phyloP scores from a whole-genome alignment of 1,140 invertebrate species.

The Cotesia chilonis region DNA sequence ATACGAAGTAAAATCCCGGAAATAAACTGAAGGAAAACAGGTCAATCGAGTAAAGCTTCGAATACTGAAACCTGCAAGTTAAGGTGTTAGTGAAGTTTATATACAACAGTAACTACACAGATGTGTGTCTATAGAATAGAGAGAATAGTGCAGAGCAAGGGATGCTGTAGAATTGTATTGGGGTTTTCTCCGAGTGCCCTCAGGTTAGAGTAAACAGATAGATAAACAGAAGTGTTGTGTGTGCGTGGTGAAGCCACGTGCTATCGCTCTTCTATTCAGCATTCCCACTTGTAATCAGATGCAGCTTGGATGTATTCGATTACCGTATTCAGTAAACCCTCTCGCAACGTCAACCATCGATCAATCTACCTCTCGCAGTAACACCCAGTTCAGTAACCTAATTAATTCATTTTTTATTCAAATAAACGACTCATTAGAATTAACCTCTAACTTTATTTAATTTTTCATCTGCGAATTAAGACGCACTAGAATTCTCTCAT shows the following conservation, averaged over 20 bases:
- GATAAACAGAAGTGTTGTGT: slow-evolving; percentile 17
- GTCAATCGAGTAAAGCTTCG: too few species aligned
- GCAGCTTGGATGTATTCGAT: slow-evolving; percentile 21
- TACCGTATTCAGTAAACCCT: slow-evolving; percentile 7
- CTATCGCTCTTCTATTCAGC: background rate
- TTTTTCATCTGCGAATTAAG: too few species aligned
- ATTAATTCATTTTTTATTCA: background rate
- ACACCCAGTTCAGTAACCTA: background rate
- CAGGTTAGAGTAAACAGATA: slow-evolving; percentile 26
- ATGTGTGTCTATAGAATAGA: background rate
- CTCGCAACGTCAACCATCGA: slow-evolving; percentile 1
- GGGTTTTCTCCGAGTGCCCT: slow-evolving; percentile 21
- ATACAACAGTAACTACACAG: too few species aligned
- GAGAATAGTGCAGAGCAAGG: background rate
- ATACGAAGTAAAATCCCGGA: too few species aligned
- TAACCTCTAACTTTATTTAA: too few species aligned
- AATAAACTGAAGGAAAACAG: too few species aligned
- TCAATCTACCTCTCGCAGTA: background rate
- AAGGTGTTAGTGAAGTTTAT: too few species aligned
- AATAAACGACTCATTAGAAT: background rate
- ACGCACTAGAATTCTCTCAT: too few species aligned
- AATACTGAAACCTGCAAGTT: too few species aligned
- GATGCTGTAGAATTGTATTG: slow-evolving; percentile 3
- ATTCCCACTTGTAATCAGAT: slow-evolving; percentile 27
- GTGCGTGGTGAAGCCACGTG: slow-evolving; percentile 16